Percentiles rank a stretch among this genome's conserved stretches.
Conservation (phyloP, 2,888 invertebrate genomes). For the Acleris holmiana region DNA sequence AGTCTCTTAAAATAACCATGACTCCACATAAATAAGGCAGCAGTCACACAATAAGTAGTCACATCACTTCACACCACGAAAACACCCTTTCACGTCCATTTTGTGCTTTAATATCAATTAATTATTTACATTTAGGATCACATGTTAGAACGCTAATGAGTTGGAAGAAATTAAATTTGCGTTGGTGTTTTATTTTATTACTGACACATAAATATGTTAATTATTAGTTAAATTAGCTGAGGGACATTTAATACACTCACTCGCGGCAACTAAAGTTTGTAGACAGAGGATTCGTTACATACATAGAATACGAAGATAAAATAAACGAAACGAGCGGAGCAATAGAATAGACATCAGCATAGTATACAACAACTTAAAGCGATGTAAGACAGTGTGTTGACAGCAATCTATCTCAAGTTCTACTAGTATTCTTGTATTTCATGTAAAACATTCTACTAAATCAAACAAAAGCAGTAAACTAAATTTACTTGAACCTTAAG, state of each 20-base stretch:
- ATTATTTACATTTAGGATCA: conserved; percentile 74
- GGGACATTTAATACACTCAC: conserved; percentile 56
- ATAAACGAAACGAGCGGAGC: conserved; percentile 35
- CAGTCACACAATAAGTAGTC: conserved; percentile 49
- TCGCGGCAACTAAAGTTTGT: conserved; percentile 49
- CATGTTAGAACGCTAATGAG: conserved; percentile 59
- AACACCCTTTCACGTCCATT: conserved; percentile 71
- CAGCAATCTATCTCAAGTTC: conserved; percentile 1
- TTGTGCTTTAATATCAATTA: conserved; percentile 66
- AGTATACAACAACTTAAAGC: conserved; percentile 24
- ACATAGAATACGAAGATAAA: conserved; percentile 44
- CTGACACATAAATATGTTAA: conserved; percentile 45
- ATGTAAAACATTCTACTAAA: not conserved
- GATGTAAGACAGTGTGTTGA: conserved; percentile 22
- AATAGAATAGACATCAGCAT: conserved; percentile 16
- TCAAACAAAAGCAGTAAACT: not conserved
- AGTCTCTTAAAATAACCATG: conserved; percentile 28
- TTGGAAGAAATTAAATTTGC: conserved; percentile 29
- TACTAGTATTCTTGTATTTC: not conserved
- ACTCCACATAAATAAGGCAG: conserved; percentile 36
- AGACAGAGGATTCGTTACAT: conserved; percentile 27
- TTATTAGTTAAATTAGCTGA: conserved; percentile 48
- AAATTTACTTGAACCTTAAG: too few species aligned
- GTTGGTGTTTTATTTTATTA: conserved; percentile 28
- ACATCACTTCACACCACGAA: conserved; percentile 68